Evolutionary conservation across 30 jellyfish, hydroid and myxozoan genomes (phyloP).

Genomic region (Chironex yamaguchii): DNA sequence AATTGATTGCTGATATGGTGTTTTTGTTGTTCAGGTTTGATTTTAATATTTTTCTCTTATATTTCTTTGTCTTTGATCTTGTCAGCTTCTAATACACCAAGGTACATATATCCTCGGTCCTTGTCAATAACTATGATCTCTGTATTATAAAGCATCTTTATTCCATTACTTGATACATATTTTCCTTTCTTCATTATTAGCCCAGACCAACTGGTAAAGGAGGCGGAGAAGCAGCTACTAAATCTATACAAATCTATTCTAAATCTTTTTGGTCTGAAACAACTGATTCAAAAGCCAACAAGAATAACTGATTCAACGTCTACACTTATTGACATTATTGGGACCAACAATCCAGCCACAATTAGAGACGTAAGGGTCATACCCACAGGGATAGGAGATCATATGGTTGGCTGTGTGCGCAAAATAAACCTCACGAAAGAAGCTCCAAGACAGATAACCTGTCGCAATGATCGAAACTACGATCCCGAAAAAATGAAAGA

Average conservation of each 20-base stretch:
- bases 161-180: too few relatives aligned
- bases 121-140: too few relatives aligned
- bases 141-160: too few relatives aligned
- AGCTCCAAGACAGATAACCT: constrained; percentile 62
- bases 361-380: constrained; percentile 69
- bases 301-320: constrained; percentile 68
- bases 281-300: constrained; percentile 71
- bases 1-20: too few relatives aligned
- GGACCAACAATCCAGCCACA: constrained; percentile 75
- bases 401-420: constrained; percentile 77
- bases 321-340: constrained; percentile 64
- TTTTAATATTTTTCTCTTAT: too few relatives aligned
- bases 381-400: constrained; percentile 85
- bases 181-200: constrained; percentile 81
- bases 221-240: constrained; percentile 77
- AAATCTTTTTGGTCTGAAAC: constrained; percentile 58
- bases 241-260: constrained; percentile 56
- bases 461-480: constrained; percentile 76
- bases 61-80: too few relatives aligned
- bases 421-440: constrained; percentile 71
- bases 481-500: constrained; percentile 63
- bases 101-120: too few relatives aligned
- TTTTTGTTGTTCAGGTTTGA: too few relatives aligned
- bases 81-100: too few relatives aligned
- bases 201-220: constrained; percentile 67